phyloP scores from a whole-genome alignment of 1,140 invertebrate species.

The Reticulitermes speratus region DNA sequence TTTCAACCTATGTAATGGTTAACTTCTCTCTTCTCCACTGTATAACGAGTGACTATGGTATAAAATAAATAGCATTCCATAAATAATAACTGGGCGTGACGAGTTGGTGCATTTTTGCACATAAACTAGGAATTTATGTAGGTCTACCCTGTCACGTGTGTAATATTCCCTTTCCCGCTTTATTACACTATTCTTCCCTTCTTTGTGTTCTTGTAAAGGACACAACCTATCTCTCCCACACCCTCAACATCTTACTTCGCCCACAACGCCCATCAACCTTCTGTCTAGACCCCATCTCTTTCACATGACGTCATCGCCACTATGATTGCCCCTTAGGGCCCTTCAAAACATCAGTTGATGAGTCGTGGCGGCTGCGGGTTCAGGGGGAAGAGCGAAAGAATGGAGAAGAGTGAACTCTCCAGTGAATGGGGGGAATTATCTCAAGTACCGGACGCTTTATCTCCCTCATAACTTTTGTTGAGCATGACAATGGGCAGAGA shows the following conservation, averaged over 20 bases:
- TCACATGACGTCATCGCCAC: slow-evolving; percentile 1
- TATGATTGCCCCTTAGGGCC: slow-evolving; percentile 9
- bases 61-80: background rate
- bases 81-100: background rate
- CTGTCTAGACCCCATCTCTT: background rate
- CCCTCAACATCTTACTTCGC: background rate
- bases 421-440: background rate
- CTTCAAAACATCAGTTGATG: slow-evolving; percentile 11
- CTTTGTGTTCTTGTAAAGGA: background rate
- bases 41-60: background rate
- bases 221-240: background rate
- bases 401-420: background rate
- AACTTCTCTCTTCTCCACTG: background rate
- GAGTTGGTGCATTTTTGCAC: background rate
- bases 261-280: background rate
- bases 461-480: slow-evolving; percentile 6
- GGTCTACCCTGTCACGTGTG: background rate
- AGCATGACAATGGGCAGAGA: background rate
- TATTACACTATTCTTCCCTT: background rate
- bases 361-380: background rate
- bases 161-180: background rate
- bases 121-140: background rate
- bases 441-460: background rate
- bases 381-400: background rate
- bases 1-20: slow-evolving; percentile 12